These are phyloP conservation scores for Aplidium turbinatum DNA, from an alignment of 23 tunicate species.

Conservation along the genomic window DNA sequence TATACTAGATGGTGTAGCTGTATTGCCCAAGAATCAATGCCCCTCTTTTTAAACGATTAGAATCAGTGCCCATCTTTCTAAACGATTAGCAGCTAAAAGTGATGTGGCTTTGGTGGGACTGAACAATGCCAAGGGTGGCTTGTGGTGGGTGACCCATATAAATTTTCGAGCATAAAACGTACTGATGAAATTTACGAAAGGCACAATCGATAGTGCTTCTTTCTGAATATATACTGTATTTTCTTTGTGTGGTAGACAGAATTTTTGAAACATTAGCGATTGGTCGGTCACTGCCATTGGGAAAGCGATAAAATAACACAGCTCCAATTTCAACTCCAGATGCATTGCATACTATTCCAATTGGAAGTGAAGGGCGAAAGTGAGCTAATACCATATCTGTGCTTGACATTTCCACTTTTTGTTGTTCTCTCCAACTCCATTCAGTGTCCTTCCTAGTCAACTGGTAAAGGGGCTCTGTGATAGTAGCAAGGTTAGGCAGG, in stretches of 20 bases:
- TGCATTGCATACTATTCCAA: conserved; percentile 4
- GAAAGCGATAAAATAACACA: conserved; percentile 7
- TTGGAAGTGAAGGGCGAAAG: neutral
- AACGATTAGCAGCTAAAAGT: conserved; percentile 31
- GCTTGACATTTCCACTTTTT: neutral
- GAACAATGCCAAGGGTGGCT: conserved; percentile 21
- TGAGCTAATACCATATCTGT: neutral
- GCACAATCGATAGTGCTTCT: conserved; percentile 16
- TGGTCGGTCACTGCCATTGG: conserved; percentile 10
- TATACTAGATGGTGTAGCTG: no score
- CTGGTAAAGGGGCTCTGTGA: neutral
- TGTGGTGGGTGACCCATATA: conserved; percentile 16
- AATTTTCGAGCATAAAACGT: conserved; percentile 11
- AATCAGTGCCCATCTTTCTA: neutral
- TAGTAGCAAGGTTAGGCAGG: conserved; percentile 3
- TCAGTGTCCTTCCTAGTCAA: neutral
- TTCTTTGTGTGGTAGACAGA: conserved; percentile 7
- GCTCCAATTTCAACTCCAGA: neutral
- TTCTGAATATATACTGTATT: conserved; percentile 16
- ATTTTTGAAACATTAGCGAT: no score
- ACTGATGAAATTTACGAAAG: neutral
- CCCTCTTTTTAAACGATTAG: neutral
- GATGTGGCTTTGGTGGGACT: conserved; percentile 26
- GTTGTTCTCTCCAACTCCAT: neutral
- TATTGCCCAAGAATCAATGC: no score